Evolutionary conservation across 2,888 invertebrate species (phyloP), one percentile per base, ranked within the genome.

Genomic region (Nephrotoma guestfalica): DNA sequence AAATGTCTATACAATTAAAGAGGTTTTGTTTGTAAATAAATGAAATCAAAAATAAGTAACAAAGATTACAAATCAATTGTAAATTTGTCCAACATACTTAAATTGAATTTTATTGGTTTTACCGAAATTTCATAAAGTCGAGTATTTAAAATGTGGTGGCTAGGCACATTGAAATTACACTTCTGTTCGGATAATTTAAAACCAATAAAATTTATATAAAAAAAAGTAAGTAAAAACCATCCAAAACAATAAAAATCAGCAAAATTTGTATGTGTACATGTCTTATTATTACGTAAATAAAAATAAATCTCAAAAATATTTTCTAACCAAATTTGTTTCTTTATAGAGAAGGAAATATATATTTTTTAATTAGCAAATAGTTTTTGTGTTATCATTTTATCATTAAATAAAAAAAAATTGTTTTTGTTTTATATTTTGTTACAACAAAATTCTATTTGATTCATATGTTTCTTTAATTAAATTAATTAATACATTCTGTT

Each of bases 401-500:
- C 18, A 30, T 71, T 71, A 71, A 71, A 84, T 84, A 43, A 85
- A 85, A 43, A 41, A 85, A 85, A n/a, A 85, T 45, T 43, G 15
- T 85, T 85, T 85, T 43, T 85, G n/a, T 85, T 85, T 84, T 41
- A 84, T 84, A 9, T 84, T 84, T 84, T 84, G 41, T 84, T 84
- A 13, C 13, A 84, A 84, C 42, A 42, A 42, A 84, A 41, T 84
- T 41, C 42, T 84, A 84, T 84, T 84, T 41, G 71, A 30, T 30
- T 71, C 15, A 41, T 42, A 41, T 84, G 84, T 85, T 40, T 85
- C 18, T 86, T 18, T 86, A 40, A 84, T 86, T 85, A 57, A 86
- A 86, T 89, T 89, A 90, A 88, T 90, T 89, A 87, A 89, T 90
- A 89, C 90, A 90, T 89, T 90, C 90, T 87, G 89, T 88, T 89